Conservation (phyloP, 2,797 vertebrate species). For the Podargus strigoides region DNA sequence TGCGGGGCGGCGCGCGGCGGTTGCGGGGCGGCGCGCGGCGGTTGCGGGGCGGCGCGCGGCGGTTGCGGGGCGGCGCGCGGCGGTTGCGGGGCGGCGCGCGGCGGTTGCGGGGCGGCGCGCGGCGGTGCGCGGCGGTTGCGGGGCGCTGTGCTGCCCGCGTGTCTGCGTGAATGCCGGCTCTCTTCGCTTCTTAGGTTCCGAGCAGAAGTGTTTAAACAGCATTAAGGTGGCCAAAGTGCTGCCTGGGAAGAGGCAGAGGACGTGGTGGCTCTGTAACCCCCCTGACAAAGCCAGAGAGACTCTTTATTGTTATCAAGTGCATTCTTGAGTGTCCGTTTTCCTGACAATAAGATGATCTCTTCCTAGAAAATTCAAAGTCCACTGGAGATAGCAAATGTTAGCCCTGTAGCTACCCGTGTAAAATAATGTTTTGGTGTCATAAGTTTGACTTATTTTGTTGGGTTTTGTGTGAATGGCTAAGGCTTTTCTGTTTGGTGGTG, state of each 20-base stretch:
- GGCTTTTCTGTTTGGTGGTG: background rate
- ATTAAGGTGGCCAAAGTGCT: background rate
- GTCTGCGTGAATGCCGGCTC: too few species aligned
- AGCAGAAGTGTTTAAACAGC: background rate
- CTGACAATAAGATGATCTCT: background rate
- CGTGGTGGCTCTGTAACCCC: background rate
- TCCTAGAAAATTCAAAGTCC: background rate
- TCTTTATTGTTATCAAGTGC: background rate
- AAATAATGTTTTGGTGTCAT: background rate
- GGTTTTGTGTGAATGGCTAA: background rate
- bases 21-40: too few species aligned
- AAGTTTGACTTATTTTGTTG: background rate
- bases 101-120: too few species aligned
- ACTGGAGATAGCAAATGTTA: background rate
- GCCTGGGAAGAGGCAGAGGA: background rate
- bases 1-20: too few species aligned
- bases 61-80: too few species aligned
- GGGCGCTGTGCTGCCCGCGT: too few species aligned
- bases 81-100: too few species aligned
- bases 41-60: too few species aligned
- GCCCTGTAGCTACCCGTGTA: background rate
- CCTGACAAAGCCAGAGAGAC: background rate
- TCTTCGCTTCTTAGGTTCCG: rapidly evolving
- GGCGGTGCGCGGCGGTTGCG: too few species aligned
- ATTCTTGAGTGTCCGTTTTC: background rate